Conservation (phyloP, 1,140 invertebrate species). For the Camponotus vicinus region DNA sequence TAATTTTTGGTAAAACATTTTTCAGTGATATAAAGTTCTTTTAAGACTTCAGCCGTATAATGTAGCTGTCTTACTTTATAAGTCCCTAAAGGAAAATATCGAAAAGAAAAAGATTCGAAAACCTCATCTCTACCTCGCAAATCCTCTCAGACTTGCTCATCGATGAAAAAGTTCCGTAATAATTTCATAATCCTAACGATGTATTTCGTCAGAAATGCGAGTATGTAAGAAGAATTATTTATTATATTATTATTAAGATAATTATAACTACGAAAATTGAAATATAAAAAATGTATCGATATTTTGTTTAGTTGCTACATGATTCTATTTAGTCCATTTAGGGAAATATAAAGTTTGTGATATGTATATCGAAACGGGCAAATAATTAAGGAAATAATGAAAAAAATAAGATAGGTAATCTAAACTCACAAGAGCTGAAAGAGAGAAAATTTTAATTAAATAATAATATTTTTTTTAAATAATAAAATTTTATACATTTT, state of each 20-base stretch:
- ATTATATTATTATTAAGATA: neutral
- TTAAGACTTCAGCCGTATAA: neutral
- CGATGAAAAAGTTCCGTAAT: slow-evolving; percentile 15
- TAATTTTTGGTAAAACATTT: neutral
- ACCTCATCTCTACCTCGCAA: neutral
- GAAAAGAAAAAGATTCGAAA: neutral
- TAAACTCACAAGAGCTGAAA: neutral
- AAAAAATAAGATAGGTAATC: neutral
- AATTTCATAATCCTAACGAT: neutral
- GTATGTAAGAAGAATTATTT: neutral
- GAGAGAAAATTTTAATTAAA: neutral
- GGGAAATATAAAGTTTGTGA: neutral
- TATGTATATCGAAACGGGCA: neutral
- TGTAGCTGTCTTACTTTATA: neutral
- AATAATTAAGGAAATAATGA: neutral
- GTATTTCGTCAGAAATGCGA: neutral
- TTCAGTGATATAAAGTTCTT: neutral
- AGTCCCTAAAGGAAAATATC: neutral
- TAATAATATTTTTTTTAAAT: neutral
- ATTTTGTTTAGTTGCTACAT: neutral
- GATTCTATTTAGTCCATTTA: neutral
- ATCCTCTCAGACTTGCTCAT: neutral
- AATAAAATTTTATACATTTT: neutral
- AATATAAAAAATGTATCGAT: neutral
- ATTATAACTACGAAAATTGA: neutral